These are phyloP conservation scores for Gobiocypris rarus DNA, from an alignment of 2,113 vertebrate genomes.

Conservation along the genomic window DNA sequence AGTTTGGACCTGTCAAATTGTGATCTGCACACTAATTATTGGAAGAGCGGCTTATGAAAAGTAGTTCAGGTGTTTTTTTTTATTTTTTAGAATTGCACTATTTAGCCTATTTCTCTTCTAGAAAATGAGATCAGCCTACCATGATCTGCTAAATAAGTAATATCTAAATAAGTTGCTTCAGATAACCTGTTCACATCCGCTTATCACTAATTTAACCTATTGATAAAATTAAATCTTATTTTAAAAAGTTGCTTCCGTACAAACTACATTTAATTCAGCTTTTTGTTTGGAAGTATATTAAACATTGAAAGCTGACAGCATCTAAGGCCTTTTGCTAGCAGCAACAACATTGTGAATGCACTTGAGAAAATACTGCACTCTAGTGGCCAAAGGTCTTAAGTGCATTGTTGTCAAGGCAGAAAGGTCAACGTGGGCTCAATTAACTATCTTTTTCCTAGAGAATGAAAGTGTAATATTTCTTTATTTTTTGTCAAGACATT, in stretches of 20 bases:
- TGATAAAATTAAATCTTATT: background rate
- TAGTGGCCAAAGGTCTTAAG: constrained; percentile 57
- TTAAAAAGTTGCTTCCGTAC: background rate
- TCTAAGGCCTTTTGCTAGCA: background rate
- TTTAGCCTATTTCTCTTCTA: background rate
- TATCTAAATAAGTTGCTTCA: background rate
- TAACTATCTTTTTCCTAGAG: background rate
- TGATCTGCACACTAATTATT: too few relatives aligned
- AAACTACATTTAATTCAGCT: background rate
- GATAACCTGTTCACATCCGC: background rate
- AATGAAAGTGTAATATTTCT: background rate
- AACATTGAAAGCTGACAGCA: background rate
- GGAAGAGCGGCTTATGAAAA: too few relatives aligned
- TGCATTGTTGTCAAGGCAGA: constrained; percentile 30
- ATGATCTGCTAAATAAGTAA: background rate
- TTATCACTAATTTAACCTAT: background rate
- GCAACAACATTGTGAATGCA: background rate
- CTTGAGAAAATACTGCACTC: constrained; percentile 60
- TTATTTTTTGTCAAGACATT: background rate
- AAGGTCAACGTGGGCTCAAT: background rate
- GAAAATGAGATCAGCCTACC: background rate
- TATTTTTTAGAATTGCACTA: background rate
- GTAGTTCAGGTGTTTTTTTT: background rate
- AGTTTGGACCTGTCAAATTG: background rate
- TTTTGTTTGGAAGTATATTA: background rate